Evolutionary conservation across 2,888 invertebrate species (phyloP), one percentile per base, ranked within the genome.

Genomic region (Ichneumoninae sp.): DNA sequence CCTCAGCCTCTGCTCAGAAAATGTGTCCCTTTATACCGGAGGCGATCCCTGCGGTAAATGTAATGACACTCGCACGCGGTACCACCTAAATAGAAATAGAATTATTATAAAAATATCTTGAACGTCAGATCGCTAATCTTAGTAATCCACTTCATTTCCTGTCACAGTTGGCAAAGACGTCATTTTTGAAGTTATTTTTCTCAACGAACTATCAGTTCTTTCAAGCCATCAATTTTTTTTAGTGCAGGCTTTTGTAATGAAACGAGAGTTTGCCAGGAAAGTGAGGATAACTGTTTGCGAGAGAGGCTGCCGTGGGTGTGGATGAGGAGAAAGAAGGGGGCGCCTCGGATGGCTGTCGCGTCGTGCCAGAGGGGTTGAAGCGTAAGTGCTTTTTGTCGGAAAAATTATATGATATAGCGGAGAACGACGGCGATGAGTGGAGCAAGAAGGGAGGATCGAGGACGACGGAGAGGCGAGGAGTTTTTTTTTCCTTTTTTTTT

Each of bases 351-450:
- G 85, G 84, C 85, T 86, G 84, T 86, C 82, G 85, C 74, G 81
- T 71, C 82, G 80, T 85, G 83, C 79, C 82, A 87, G 85, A 85
- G 84, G 83, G 83, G 82, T 82, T 30, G 85, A 85, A 84, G 84
- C 91, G 91, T 93, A 92, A 93, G 93, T 93, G 92, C 93, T 93
- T 92, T 92, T 92, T 91, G 93, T 91, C 91, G 92, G 91, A 91
- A 92, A 90, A 93, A 92, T 93, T 92, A 92, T 92, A 91, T 92
- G 91, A 92, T 89, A 90, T 92, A 92, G 91, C 90, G 83, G 71
- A 86, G 69, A 83, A 82, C 79, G 86, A 83, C 71, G 79, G 36
- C 70, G 85, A 82, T 77, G 81, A 78, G 54, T 78, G 54, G 73
- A 75, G 77, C 63, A n/a, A 40, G 47, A 69, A 71, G 75, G 66